Evolutionary conservation across 2,888 invertebrate species (phyloP), one percentile per base, ranked within the genome.

Genomic region (Volucella bombylans): DNA sequence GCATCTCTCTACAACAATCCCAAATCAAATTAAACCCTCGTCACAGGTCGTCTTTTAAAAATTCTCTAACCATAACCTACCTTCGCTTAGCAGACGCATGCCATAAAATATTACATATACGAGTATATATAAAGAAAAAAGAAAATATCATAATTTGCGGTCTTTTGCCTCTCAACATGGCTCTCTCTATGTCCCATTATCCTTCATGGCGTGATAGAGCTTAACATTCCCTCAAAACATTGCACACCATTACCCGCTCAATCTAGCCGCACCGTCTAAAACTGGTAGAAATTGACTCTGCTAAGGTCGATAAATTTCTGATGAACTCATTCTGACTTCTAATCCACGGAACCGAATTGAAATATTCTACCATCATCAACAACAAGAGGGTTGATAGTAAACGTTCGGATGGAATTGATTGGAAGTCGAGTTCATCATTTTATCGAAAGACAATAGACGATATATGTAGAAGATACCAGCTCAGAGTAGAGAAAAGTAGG

Each of bases 241-340:
- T 85, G 85, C 85, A 85, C 85, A 72, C 85, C 81, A 85, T 85
- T 85, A 85, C 74, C 81, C 85, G 81, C 79, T 83, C 74, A 83
- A 83, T 80, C 80, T 79, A 79, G 68, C 79, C 80, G 45, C 65
- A 71, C 73, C 43, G 41, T 57, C 52, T 38, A 57, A 31, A 54
- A 59, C 15, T 11, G 62, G 41, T 41, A 38, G 45, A 57, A 67
- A 68, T 15, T 55, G n/a, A 50, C 65, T 65, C 59, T 39, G 69
- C 49, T 55, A 73, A 55, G 85, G 81, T 76, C 85, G 76, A 85
- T 85, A 85, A 85, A 85, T 71, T 85, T 80, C 80, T 85, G 83
- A 85, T 85, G 83, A 85, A 80, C 80, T 57, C 80, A 85, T 85
- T 85, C 59, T 62, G 55, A 67, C 74, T 73, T 74, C 74, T 71